Base-by-base conservation (phyloP, 2,113 vertebrate genomes). In the Colossoma macropomum region DNA sequence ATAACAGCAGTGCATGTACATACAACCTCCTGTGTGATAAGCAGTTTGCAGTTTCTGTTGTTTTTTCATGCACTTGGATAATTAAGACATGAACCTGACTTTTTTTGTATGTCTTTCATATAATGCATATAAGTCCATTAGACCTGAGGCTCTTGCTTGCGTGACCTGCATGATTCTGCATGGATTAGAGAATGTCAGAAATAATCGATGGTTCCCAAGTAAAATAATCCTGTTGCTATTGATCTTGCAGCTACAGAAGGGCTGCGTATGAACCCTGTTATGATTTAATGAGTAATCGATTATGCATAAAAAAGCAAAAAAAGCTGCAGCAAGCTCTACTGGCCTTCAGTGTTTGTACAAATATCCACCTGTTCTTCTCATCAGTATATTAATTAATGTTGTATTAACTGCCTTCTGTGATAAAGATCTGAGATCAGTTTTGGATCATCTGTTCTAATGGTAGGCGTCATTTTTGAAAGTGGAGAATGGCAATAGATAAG, bases 161-260 rank as follows among this genome's bases (percentile, higher is more conserved):
- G 28, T 52, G 19, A 54, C 62, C 56, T 23, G 56, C 27, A 50
- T 74, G 77, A 83, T 85, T 83, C 70, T 75, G 77, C 78, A 86
- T 84, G 75, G 81, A 78, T 75, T 77, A 82, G 68, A 77, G 75
- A 77, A 81, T 68, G 50, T 77, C 78, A 81, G 59, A 72, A 84
- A 74, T 77, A 79, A 85, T 87, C 79, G 59, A 87, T 87, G 74
- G 11, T 68, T 73, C 27, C 70, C 66, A 54, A 80, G 80, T 83
- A 83, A 86, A 84, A 87, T 81, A 81, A 90, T 83, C 65, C 84
- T 73, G 73, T 87, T 87, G 41, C 32, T 83, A 87, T 88, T 73
- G 82, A 88, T 83, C 45, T 52, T 28, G 16, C 15, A 23, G 32
- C 68, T 79, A 65, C 30, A 75, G 83, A 87, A 84, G 75, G 73